Evolutionary conservation across 2,797 vertebrate species (phyloP).

Genomic region (Tapera naevia): DNA sequence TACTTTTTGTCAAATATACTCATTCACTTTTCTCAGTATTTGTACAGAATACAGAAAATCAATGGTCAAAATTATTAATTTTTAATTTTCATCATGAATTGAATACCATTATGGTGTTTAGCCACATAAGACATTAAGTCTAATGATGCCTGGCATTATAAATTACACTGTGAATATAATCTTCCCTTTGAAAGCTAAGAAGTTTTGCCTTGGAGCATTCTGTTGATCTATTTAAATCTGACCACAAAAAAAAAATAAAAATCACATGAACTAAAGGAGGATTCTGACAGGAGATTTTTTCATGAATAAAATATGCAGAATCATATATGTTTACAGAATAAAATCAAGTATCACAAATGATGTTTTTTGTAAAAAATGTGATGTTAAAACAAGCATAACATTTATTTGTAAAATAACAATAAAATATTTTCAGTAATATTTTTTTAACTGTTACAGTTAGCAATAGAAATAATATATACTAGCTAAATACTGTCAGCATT

Average conservation of each 20-base stretch:
- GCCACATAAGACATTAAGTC: conserved; percentile 58
- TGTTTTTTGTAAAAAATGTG: neutral
- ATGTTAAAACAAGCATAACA: neutral
- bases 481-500: neutral
- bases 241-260: neutral
- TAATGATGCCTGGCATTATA: conserved; percentile 15
- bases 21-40: neutral
- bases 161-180: conserved; percentile 21
- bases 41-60: conserved; percentile 16
- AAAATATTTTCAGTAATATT: neutral
- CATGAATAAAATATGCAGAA: neutral
- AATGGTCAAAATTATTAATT: conserved; percentile 43
- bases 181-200: neutral
- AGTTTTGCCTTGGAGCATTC: neutral
- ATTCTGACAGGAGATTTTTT: neutral
- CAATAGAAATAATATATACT: neutral
- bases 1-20: neutral
- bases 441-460: neutral
- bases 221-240: conserved; percentile 1
- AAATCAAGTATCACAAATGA: neutral
- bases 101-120: conserved; percentile 14
- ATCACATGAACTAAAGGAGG: neutral
- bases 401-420: neutral
- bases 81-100: conserved; percentile 32
- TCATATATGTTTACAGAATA: neutral